Base-by-base conservation (phyloP, 1,140 invertebrate species). In the Papilio helenus region DNA sequence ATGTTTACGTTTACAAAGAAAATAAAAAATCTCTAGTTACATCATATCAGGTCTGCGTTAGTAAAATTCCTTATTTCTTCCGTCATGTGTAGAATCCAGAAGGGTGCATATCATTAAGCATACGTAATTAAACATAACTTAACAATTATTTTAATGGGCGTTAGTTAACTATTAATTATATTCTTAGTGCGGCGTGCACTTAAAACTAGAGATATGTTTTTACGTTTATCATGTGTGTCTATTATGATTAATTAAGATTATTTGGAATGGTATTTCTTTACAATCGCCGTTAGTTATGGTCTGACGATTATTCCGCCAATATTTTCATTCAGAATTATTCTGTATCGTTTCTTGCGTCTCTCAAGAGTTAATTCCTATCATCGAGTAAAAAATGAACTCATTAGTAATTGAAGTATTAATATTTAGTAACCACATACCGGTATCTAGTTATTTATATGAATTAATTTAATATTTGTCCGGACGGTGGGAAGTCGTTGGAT, bases 71-170 rank as follows among this genome's bases (percentile, higher is more conserved):
- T 26, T 34, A 34, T n/a, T 39, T 7, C 29, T 68, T 39, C 26
- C 14, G 16, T 39, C 34, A 10, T 72, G 2, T 16, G 16, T 42
- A 23, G 29, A 42, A 49, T 74, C 42, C 20, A 14, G 39, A 49
- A 74, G 72, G 72, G 72, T 74, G 72, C 72, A 74, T 74, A 49
- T 26, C 20, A 74, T 46, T 74, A 73, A 44, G 20, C 42, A 73
- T 26, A 44, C 8, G 42, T 49, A 46, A 46, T 73, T 23, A 73
- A 73, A 73, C 39, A 49, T 23, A 73, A 73, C 72, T 73, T 73
- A 26, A 12, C 42, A 73, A 73, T 46, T 49, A 73, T 26, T 39
- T 72, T 72, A 65, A 73, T 73, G 12, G 42, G 72, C 42, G 72
- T 73, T 73, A 44, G 68, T 72, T 72, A 29, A 34, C 26, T 65